Evolutionary conservation across 1,140 invertebrate species (phyloP).

Genomic region (Mycetomoellerius zeteki): DNA sequence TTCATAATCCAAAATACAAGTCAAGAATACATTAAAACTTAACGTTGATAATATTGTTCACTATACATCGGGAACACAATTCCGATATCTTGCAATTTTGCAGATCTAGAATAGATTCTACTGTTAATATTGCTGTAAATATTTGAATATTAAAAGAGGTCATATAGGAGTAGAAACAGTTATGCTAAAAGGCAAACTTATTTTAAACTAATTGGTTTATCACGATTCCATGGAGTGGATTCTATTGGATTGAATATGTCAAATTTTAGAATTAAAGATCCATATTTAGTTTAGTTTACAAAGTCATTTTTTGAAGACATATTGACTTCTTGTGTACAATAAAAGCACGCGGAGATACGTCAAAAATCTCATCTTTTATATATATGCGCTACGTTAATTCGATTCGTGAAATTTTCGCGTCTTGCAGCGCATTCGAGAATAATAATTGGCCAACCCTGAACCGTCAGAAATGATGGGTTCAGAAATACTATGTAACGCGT

Average conservation of each 20-base stretch:
- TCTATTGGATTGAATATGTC: not conserved
- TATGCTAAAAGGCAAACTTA: not conserved
- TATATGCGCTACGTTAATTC: slow-evolving; percentile 16
- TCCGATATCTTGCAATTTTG: slow-evolving; percentile 18
- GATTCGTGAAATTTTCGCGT: slow-evolving; percentile 27
- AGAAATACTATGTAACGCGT: slow-evolving; percentile 25
- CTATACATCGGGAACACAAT: not conserved
- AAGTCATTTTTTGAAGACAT: not conserved
- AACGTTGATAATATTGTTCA: not conserved
- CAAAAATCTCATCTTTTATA: not conserved
- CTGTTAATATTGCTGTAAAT: not conserved
- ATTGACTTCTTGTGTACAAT: not conserved
- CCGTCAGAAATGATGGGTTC: slow-evolving; percentile 37
- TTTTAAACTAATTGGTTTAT: not conserved
- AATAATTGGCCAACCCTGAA: slow-evolving; percentile 33
- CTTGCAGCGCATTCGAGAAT: not conserved
- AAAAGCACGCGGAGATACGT: not conserved
- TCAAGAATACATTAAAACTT: not conserved
- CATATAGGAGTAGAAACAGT: not conserved
- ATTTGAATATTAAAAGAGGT: not conserved
- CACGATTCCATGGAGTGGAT: not conserved
- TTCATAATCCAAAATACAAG: too few species aligned
- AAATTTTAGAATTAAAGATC: not conserved
- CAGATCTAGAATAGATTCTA: not conserved
- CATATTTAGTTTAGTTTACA: not conserved